Conservation (phyloP, 2,888 invertebrate genomes). For the Gastracanthus pulcherrimus region DNA sequence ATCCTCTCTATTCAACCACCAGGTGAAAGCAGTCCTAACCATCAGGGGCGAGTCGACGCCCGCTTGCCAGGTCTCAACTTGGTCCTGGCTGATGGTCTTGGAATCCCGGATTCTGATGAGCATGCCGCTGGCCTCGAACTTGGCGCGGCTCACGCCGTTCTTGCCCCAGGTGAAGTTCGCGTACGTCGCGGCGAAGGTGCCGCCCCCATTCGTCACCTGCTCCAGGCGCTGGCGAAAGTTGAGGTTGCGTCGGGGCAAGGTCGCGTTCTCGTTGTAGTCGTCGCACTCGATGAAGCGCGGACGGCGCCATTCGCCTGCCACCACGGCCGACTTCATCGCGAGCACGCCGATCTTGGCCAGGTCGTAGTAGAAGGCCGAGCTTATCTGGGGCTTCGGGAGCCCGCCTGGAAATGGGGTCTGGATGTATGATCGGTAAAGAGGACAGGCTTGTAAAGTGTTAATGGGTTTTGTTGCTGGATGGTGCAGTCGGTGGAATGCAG, state of each 20-base stretch:
- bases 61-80: conserved; percentile 88
- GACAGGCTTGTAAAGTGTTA: no score
- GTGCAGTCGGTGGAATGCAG: no score
- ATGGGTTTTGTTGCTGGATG: no score
- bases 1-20: no score
- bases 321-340: conserved; percentile 71
- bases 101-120: conserved; percentile 85
- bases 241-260: conserved; percentile 66
- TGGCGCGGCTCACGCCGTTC: conserved; percentile 70
- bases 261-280: conserved; percentile 87
- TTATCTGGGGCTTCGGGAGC: conserved; percentile 67
- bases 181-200: conserved; percentile 65
- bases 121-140: conserved; percentile 67
- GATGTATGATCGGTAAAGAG: no score
- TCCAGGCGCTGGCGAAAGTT: conserved; percentile 35
- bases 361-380: conserved; percentile 91
- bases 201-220: conserved; percentile 48
- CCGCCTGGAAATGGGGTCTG: no score
- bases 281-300: conserved; percentile 88
- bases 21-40: conserved; percentile 64
- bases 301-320: conserved; percentile 83
- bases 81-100: conserved; percentile 84
- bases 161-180: conserved; percentile 68
- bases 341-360: conserved; percentile 76
- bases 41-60: conserved; percentile 84